Base-by-base conservation (phyloP, 2,888 invertebrate species). In the Colostygia pectinataria region DNA sequence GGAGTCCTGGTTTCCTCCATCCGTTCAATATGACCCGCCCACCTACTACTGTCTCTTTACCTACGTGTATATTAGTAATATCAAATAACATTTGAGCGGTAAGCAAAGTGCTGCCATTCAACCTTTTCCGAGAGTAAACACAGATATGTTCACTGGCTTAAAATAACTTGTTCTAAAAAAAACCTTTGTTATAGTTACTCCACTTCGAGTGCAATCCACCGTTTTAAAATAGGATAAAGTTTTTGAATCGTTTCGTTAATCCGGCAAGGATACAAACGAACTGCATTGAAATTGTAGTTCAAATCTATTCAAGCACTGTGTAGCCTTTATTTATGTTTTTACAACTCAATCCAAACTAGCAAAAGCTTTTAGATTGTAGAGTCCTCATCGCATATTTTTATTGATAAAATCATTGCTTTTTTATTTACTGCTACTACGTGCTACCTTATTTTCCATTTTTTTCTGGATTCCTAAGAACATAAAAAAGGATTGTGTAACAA, bases 211-310 rank as follows among this genome's bases (percentile, higher is more conserved):
- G 76, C 80, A 69, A 65, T 74, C 80, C 69, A 80, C 82, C 83
- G 77, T 79, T 68, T 68, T 76, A 65, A 83, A 80, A 84, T 77
- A 65, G 78, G 81, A 83, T 84, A 68, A 58, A 60, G n/a, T n/a
- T 34, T 46, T 20, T 66, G 65, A 46, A 66, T 47, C 60, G 66
- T 65, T 64, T 65, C 50, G 53, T 53, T 78, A 75, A 81, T 80
- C 78, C 70, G 63, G 53, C 57, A 60, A 61, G 57, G 23, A 4
- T 18, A 4, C 18, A 25, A 37, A 14, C 31, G 29, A 47, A 41
- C 10, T 25, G 33, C n/a, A 37, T 36, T 27, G 37, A 28, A 38
- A 37, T 33, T n/a, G 40, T 31, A 7, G 27, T 18, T 18, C 4
- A 18, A 33, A 14, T 28, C 10, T 10, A 27, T 23, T 29, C 18